phyloP scores from a whole-genome alignment of 2,113 vertebrate genomes.

The Cephalopterus ornatus region DNA sequence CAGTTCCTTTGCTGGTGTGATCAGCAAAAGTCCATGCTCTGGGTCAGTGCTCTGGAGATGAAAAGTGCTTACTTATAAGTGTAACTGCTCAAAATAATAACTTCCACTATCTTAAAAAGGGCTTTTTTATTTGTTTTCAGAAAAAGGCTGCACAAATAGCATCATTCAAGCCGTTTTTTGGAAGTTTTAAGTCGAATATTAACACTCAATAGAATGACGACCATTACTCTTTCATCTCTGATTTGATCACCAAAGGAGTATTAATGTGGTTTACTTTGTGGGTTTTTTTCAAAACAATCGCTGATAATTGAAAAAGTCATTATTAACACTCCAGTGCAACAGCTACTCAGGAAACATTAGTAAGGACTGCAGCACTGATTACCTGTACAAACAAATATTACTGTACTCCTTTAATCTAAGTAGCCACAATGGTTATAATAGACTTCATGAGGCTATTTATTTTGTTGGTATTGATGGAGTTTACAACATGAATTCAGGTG shows the following conservation, averaged over 20 bases:
- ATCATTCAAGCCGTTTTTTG: background rate
- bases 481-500: background rate
- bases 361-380: background rate
- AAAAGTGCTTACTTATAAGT: background rate
- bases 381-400: background rate
- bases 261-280: background rate
- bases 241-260: background rate
- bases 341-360: background rate
- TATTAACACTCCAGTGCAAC: background rate
- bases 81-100: background rate
- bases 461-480: background rate
- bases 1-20: background rate
- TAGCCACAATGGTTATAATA: background rate
- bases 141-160: background rate
- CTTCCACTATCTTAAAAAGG: background rate
- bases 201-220: background rate
- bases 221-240: background rate
- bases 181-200: background rate
- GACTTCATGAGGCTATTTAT: background rate
- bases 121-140: background rate
- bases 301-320: background rate
- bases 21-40: background rate
- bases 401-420: background rate
- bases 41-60: background rate
- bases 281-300: background rate